phyloP scores from a whole-genome alignment of 2,888 invertebrate species.

The Athalia circularis region DNA sequence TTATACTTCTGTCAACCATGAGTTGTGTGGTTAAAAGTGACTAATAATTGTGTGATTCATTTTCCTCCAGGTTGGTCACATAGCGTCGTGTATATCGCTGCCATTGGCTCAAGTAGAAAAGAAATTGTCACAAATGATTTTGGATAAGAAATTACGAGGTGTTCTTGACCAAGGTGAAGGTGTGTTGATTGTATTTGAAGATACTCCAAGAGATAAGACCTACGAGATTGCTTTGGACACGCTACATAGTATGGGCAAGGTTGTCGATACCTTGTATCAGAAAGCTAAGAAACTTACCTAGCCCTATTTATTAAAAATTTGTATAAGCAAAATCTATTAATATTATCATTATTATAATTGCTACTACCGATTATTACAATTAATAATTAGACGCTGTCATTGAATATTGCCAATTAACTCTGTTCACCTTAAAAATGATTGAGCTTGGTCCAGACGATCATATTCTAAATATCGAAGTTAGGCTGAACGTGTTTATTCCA shows the following conservation, averaged over 20 bases:
- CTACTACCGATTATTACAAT: constrained; percentile 43
- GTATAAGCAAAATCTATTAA: constrained; percentile 66
- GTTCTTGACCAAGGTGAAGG: constrained; percentile 99
- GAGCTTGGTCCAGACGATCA: constrained; percentile 5
- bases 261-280: constrained; percentile 98
- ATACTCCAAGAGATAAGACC: constrained; percentile 94
- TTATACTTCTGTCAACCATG: constrained; percentile 54
- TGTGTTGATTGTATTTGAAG: constrained; percentile 98
- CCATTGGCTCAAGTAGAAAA: constrained; percentile 96
- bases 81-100: constrained; percentile 92
- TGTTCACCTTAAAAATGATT: constrained; percentile 25
- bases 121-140: constrained; percentile 99
- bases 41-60: constrained; percentile 11
- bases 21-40: not conserved
- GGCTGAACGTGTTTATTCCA: not conserved
- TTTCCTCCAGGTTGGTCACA: constrained; percentile 82
- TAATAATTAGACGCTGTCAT: constrained; percentile 60
- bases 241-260: constrained; percentile 99
- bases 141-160: constrained; percentile 98
- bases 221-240: constrained; percentile 98
- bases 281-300: constrained; percentile 99
- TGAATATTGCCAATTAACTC: constrained; percentile 53
- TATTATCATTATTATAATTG: constrained; percentile 62
- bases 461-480: not conserved
- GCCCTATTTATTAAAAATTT: constrained; percentile 70